Evolutionary conservation across 2,113 vertebrate species (phyloP).

Genomic region (Gallinago media): DNA sequence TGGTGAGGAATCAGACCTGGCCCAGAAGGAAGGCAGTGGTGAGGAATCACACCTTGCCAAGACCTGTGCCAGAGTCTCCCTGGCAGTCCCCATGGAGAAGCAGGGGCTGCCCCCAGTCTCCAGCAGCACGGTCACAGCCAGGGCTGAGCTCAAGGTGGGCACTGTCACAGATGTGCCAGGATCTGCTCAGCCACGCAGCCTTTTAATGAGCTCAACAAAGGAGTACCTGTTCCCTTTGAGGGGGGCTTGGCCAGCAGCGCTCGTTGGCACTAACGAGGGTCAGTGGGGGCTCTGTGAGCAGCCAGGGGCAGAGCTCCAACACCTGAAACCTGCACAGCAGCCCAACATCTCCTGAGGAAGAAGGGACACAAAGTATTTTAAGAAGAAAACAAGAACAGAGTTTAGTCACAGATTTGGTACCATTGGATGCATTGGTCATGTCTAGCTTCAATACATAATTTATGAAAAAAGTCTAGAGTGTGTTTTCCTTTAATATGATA

Average conservation of each 20-base stretch:
- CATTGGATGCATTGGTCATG: not conserved
- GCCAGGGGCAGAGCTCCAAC: not conserved
- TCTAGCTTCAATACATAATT: not conserved
- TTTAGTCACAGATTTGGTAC: not conserved
- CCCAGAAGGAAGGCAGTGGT: not conserved
- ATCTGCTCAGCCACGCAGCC: not conserved
- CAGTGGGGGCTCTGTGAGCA: not conserved
- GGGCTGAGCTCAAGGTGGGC: not conserved
- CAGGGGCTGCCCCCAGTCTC: not conserved
- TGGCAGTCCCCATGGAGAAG: not conserved
- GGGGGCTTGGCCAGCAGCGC: not conserved
- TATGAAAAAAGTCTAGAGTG: not conserved
- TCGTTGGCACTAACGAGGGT: not conserved
- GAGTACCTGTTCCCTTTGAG: not conserved
- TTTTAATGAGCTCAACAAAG: not conserved
- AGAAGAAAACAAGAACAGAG: not conserved
- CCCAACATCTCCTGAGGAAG: not conserved
- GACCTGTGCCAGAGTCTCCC: not conserved
- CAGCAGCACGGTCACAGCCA: not conserved
- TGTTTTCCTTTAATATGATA: not conserved
- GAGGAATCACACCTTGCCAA: not conserved
- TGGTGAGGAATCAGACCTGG: not conserved
- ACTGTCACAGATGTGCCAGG: not conserved
- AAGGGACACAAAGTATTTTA: not conserved
- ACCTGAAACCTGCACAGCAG: not conserved